Evolutionary conservation across 2,888 invertebrate genomes (phyloP), one percentile per base, ranked within the genome.

Genomic region (Abscondita cerata): DNA sequence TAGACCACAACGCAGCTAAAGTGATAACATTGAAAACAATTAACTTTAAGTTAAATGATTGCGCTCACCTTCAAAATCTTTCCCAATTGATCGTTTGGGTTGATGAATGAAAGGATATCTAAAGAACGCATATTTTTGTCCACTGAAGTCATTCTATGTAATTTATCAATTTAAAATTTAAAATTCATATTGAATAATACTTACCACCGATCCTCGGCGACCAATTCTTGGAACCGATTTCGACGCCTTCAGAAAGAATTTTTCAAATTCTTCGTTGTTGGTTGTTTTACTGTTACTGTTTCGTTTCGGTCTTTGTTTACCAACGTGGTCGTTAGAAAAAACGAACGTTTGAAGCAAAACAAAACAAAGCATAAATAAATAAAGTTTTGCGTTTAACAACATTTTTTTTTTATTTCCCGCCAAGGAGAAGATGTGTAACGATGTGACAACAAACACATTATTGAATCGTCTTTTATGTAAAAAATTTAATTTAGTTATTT

Each of bases 211-310:
- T 12, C 79, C 78, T 53, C 80, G 69, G 58, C 82, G 72, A 19
- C 82, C 83, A 64, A 83, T 81, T 59, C 83, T 73, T 0, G 83
- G 83, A 1, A 83, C 82, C 0, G 81, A 81, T 68, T 83, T 83
- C 3, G 82, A 81, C 5, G 81, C 81, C 70, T 83, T 83, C 63
- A 82, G 69, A 68, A 82, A 82, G 70, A 82, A 82, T 64, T 81
- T 81, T 61, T 81, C 81, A 67, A 80, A 81, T 59, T 81, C 79
- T 13, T 79, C 78, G 31, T 75, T 78, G 31, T 70, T 71, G 47
- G 72, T 74, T 48, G 72, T 74, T 34, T 71, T 74, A 8, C 25
- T 53, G 19, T 63, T 59, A 47, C 53, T 69, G 51, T 75, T 71
- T 9, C 78, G 16, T 18, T 19, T 44, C 5, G 18, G 8, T 16